These are phyloP conservation scores for Paguma larvata DNA, from an alignment of 2,797 vertebrate species.

Conservation along the genomic window DNA sequence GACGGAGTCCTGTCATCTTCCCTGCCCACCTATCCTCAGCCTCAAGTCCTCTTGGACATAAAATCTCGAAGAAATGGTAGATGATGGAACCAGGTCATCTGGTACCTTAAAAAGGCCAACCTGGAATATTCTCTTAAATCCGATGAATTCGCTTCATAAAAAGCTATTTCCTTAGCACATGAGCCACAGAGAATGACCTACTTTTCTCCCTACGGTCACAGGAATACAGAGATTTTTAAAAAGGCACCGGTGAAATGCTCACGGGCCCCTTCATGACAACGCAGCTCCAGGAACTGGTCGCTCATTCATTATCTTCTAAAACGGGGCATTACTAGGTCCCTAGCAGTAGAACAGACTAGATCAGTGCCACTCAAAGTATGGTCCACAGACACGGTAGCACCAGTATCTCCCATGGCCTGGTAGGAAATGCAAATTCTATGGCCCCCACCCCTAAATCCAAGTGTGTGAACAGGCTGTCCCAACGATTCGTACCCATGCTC, in stretches of 20 bases:
- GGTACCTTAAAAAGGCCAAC: constrained; percentile 43
- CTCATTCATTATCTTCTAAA: background rate
- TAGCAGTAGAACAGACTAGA: background rate
- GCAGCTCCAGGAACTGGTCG: background rate
- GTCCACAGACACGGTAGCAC: background rate
- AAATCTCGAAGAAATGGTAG: constrained; percentile 47
- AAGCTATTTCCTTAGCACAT: constrained; percentile 29
- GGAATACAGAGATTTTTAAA: background rate
- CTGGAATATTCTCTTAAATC: background rate
- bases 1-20: background rate
- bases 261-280: background rate
- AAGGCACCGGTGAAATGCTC: background rate
- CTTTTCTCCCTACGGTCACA: background rate
- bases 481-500: background rate
- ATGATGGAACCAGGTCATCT: constrained; percentile 33
- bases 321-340: background rate
- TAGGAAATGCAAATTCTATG: background rate
- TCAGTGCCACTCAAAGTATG: background rate
- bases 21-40: background rate
- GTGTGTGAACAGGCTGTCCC: background rate
- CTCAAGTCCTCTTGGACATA: background rate
- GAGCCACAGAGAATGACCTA: constrained; percentile 4
- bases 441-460: background rate
- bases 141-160: constrained; percentile 45
- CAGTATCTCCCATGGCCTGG: background rate